phyloP scores from a whole-genome alignment of 2,113 vertebrate genomes.

The Chionodraco myersi region DNA sequence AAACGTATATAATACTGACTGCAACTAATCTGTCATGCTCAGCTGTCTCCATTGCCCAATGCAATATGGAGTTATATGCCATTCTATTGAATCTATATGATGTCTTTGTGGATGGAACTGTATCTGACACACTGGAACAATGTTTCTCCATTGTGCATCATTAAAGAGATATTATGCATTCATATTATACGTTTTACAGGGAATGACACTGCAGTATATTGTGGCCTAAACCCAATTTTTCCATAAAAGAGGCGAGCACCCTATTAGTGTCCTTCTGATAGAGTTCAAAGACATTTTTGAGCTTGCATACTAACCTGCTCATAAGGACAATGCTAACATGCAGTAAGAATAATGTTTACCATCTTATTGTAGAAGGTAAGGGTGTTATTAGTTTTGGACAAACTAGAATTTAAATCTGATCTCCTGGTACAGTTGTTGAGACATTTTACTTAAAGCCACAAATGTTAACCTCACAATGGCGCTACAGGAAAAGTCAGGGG shows the following conservation, averaged over 20 bases:
- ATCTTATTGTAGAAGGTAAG: not conserved
- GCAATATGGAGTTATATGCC: constrained; percentile 36
- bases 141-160: constrained; percentile 6
- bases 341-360: not conserved
- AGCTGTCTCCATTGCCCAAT: constrained; percentile 5
- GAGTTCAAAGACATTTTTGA: not conserved
- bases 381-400: not conserved
- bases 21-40: constrained; percentile 49
- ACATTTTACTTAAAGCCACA: constrained; percentile 1
- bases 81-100: constrained; percentile 25
- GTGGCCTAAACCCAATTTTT: not conserved
- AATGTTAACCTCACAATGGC: not conserved
- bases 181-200: not conserved
- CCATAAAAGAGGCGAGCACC: not conserved
- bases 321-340: not conserved
- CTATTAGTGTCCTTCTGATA: not conserved
- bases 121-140: not conserved
- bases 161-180: constrained; percentile 1
- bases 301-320: not conserved
- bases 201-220: not conserved
- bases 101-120: constrained; percentile 15
- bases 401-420: not conserved
- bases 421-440: not conserved
- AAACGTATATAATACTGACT: constrained; percentile 51
- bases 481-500: not conserved